phyloP scores from a whole-genome alignment of 2,797 vertebrate genomes.

The Oceanodroma leucorhoa region DNA sequence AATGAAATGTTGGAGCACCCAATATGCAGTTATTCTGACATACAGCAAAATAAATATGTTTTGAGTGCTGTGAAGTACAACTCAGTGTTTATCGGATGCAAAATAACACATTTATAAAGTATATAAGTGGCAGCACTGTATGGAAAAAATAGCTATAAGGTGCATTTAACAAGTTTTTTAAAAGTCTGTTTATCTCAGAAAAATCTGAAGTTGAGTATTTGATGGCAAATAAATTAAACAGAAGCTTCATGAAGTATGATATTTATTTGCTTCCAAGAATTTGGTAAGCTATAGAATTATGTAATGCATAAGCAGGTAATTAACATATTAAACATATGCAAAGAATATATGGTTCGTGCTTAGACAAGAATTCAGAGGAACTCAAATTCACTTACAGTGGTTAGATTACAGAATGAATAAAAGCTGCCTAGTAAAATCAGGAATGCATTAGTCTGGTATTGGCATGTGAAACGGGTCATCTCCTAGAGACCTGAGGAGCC shows the following conservation, averaged over 20 bases:
- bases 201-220: not conserved
- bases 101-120: not conserved
- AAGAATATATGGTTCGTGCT: not conserved
- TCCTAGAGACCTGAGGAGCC: not conserved
- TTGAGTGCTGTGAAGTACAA: not conserved
- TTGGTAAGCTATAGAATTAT: not conserved
- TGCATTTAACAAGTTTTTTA: not conserved
- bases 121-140: not conserved
- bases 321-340: not conserved
- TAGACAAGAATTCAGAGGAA: not conserved
- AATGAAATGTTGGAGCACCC: not conserved
- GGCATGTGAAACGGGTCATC: not conserved
- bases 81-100: not conserved
- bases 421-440: not conserved
- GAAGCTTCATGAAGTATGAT: not conserved
- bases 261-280: not conserved
- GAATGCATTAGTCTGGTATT: not conserved
- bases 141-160: not conserved
- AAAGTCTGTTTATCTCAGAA: not conserved
- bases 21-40: not conserved
- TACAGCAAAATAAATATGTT: not conserved
- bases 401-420: not conserved
- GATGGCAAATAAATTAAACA: not conserved
- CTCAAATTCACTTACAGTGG: not conserved
- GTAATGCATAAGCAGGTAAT: not conserved